Percentiles rank a stretch among this genome's conserved stretches.
Conservation (phyloP, 2,797 vertebrate species). For the Rhinella marina region DNA sequence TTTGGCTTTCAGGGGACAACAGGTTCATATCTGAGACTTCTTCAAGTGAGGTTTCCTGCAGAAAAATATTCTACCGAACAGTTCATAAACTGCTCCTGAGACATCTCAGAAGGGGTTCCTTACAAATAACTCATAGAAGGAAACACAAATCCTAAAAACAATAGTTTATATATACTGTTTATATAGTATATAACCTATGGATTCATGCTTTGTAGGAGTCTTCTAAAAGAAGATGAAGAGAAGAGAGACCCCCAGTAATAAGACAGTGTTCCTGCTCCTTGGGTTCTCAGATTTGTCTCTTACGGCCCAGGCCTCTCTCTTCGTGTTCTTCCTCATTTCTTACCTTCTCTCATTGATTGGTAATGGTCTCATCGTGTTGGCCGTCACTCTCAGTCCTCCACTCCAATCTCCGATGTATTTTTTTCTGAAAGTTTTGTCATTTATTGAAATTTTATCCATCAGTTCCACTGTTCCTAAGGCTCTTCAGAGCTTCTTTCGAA, state of each 20-base stretch:
- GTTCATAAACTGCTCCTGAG: no score
- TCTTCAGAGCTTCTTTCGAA: background rate
- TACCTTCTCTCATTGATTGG: slow-evolving; percentile 54
- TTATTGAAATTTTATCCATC: slow-evolving; percentile 21
- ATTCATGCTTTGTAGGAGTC: background rate
- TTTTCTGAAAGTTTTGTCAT: slow-evolving; percentile 43
- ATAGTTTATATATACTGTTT: background rate
- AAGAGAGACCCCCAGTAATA: slow-evolving; percentile 44
- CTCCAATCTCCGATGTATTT: slow-evolving; percentile 63
- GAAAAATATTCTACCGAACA: background rate
- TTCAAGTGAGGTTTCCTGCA: background rate
- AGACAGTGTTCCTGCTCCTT: slow-evolving; percentile 61
- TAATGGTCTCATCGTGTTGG: slow-evolving; percentile 63
- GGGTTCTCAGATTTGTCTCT: slow-evolving; percentile 57
- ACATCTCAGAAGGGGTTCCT: background rate
- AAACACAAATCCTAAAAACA: background rate
- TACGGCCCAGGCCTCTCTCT: slow-evolving; percentile 57
- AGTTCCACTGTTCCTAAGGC: slow-evolving; percentile 38
- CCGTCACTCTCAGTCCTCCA: slow-evolving; percentile 40
- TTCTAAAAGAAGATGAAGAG: background rate
- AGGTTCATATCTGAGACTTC: background rate
- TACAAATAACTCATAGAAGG: background rate
- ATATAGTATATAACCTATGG: background rate
- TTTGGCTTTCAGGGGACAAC: no score
- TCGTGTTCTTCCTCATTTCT: slow-evolving; percentile 57